These are phyloP conservation scores for Corvus hawaiiensis DNA, from an alignment of 2,113 vertebrate genomes.

Conservation along the genomic window DNA sequence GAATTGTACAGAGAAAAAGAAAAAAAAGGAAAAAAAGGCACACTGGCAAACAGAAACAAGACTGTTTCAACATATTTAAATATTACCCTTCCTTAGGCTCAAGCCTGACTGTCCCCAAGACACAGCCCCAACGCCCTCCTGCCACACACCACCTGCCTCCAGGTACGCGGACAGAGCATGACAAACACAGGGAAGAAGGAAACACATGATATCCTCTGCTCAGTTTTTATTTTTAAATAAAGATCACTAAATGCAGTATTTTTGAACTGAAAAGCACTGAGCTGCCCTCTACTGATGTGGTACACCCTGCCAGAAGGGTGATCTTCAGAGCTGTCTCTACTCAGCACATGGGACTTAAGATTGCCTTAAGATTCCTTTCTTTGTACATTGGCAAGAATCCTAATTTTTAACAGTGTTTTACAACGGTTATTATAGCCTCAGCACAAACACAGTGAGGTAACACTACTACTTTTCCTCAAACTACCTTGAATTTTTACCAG, in stretches of 20 bases:
- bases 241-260: not conserved
- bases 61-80: not conserved
- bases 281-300: not conserved
- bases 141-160: not conserved
- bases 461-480: not conserved
- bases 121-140: not conserved
- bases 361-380: not conserved
- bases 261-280: not conserved
- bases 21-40: not conserved
- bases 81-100: not conserved
- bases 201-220: not conserved
- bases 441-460: not conserved
- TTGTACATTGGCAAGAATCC: not conserved
- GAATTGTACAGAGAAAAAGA: not conserved
- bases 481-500: not conserved
- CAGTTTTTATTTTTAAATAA: not conserved
- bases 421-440: not conserved
- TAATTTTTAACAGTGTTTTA: not conserved
- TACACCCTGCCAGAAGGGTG: not conserved
- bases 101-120: not conserved
- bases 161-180: fast-evolving
- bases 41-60: not conserved
- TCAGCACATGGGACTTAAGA: fast-evolving
- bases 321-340: not conserved
- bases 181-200: not conserved